Base-by-base conservation (phyloP, 2,113 vertebrate species). In the Bungarus multicinctus region DNA sequence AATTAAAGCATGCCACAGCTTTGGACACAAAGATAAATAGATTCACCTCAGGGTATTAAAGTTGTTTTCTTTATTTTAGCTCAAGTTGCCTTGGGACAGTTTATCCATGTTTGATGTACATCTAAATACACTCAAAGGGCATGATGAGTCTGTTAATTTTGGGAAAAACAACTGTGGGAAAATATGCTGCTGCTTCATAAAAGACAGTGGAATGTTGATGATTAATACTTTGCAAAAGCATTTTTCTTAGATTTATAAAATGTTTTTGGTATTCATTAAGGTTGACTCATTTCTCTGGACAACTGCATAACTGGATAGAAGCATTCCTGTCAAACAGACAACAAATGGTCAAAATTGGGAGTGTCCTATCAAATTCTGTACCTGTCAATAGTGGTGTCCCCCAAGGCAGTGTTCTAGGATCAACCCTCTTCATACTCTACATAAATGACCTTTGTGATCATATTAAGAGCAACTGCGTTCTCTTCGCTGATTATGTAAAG, bases 101-200 rank as follows among this genome's bases (percentile, higher is more conserved):
- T 54, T 90, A 45, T 86, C 16, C 50, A 92, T 94, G 91, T 93
- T 93, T 92, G 54, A 87, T 45, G 43, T 89, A 87, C 86, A 50
- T 55, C 58, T 87, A 92, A 87, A 89, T 90, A 85, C 27, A 90
- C 81, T 27, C 54, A 87, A 86, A 74, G 20, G n/a, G 14, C 86
- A 22, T 69, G 69, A 89, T 45, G 34, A 86, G 89, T 93, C 93
- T 60, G 18, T 55, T 85, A 58, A 30, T 25, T 47, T 45, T 43
- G 2, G 22, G 34, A 8, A 9, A 81, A 43, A 81, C 74, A 43
- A 81, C 34, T 12, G 23, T 87, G 23, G n/a, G 12, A 53, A 52
- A 55, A 69, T 47, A 16, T 50, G 10, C 64, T 12, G 5, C 12
- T 50, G 52, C n/a, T 90, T 57, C 10, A 25, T 34, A 18, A 81